Base-by-base conservation (phyloP, 2,797 vertebrate species). In the Poeciliopsis presidionis region DNA sequence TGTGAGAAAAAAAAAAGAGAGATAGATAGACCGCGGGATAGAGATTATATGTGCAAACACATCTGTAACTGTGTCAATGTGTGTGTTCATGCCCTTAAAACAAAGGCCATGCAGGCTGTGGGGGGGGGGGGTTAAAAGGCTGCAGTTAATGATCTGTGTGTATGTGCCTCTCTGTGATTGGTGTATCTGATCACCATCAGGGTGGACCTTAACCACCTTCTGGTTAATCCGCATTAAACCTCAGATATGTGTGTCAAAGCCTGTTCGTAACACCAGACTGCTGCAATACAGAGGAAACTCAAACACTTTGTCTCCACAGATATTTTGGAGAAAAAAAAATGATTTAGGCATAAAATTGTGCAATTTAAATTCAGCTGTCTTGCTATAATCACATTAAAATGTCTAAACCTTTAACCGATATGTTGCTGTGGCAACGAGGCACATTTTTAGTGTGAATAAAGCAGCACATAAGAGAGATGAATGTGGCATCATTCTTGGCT, bases 161-260 rank as follows among this genome's bases (percentile, higher is more conserved):
- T 78, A 72, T 43, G 75, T 78, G 72, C 72, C 49, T 73, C 73
- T 74, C 72, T 81, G 45, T 65, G 86, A 91, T 93, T 89, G 87
- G 81, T 77, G 89, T 92, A 89, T 73, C 80, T 84, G 80, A 88
- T 85, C 87, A 82, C 82, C 88, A 82, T 84, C 86, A 81, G 84
- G 83, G 36, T 36, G 77, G 90, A 82, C 79, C 76, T 78, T 46
- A 72, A 88, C 86, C 80, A 76, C 78, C 77, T 71, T 45, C 85
- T 76, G 86, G 79, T 87, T 92, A 92, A 93, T 92, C 90, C 82
- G n/a, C 87, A 89, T 89, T 45, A 80, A 92, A 88, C 87, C 86
- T 36, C 82, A 90, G 88, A 90, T 91, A 88, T 73, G 85, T 28
- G 82, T 91, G 85, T 90, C 88, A 91, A 91, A 90, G 90, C 67